Evolutionary conservation across 2,113 vertebrate species (phyloP).

Genomic region (Actinemys pallida): DNA sequence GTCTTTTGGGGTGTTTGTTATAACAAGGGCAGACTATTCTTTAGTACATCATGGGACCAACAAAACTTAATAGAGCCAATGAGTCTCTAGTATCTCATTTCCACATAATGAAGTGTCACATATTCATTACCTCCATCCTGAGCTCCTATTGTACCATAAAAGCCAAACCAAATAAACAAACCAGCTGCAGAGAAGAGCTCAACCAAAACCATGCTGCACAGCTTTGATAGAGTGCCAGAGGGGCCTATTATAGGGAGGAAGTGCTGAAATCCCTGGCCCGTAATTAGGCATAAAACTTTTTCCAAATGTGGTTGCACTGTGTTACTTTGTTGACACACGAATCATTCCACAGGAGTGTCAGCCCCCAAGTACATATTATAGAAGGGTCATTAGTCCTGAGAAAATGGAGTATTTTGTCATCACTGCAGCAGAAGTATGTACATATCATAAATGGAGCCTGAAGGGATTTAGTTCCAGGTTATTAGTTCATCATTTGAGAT

Average conservation of each 20-base stretch:
- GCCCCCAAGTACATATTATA: slow-evolving; percentile 45
- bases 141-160: slow-evolving; percentile 1
- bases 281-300: slow-evolving; percentile 48
- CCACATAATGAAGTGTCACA: background rate
- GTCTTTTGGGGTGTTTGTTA: background rate
- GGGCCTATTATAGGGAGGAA: background rate
- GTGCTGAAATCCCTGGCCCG: slow-evolving; percentile 37
- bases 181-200: background rate
- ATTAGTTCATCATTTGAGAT: slow-evolving; percentile 70
- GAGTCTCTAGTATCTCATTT: background rate
- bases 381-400: slow-evolving; percentile 69
- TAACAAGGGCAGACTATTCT: background rate
- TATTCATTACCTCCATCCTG: background rate
- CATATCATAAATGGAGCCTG: slow-evolving; percentile 69
- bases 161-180: slow-evolving; percentile 40
- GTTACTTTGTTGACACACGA: slow-evolving; percentile 55
- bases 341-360: slow-evolving; percentile 62
- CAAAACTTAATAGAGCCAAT: background rate
- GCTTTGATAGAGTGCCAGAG: background rate
- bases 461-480: slow-evolving; percentile 77
- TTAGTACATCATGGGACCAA: background rate
- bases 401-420: slow-evolving; percentile 68
- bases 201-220: background rate
- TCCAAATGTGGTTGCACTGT: slow-evolving; percentile 49
- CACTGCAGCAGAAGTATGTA: slow-evolving; percentile 56